Percentiles rank a stretch among this genome's conserved stretches.
These are phyloP conservation scores for Phrixothrix hirtus DNA, from an alignment of 2,888 invertebrate species.

Conservation along the genomic window DNA sequence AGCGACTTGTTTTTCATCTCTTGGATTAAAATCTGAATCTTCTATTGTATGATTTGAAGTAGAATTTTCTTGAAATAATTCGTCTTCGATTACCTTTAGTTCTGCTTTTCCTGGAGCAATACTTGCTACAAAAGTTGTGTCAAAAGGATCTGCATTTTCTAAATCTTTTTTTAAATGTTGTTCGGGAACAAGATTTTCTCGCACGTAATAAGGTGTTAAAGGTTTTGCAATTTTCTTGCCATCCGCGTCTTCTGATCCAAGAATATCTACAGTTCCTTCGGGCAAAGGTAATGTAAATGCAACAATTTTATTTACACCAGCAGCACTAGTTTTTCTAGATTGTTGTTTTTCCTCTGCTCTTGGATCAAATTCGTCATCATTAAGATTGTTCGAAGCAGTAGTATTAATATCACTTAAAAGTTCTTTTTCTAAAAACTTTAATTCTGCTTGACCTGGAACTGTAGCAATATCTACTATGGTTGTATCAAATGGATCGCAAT, in stretches of 20 bases:
- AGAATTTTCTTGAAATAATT: slow-evolving; percentile 52
- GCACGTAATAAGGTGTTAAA: slow-evolving; percentile 78
- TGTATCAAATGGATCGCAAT: slow-evolving; percentile 86
- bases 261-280: too few species aligned
- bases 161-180: slow-evolving; percentile 59
- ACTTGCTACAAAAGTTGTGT: slow-evolving; percentile 64
- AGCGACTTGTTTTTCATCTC: slow-evolving; percentile 50
- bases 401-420: slow-evolving; percentile 62
- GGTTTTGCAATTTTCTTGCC: slow-evolving; percentile 67
- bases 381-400: slow-evolving; percentile 57
- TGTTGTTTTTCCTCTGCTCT: slow-evolving; percentile 63
- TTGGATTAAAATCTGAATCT: slow-evolving; percentile 67
- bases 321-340: slow-evolving; percentile 11
- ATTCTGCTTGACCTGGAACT: slow-evolving; percentile 76
- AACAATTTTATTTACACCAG: slow-evolving; percentile 55
- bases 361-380: slow-evolving; percentile 84
- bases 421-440: slow-evolving; percentile 79
- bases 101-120: slow-evolving; percentile 62
- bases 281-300: slow-evolving; percentile 63
- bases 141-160: slow-evolving; percentile 65
- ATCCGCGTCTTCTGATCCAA: slow-evolving; percentile 63
- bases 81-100: slow-evolving; percentile 61
- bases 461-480: slow-evolving; percentile 72
- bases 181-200: slow-evolving; percentile 64
- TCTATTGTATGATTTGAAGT: slow-evolving; percentile 63